These are phyloP conservation scores for Cepaea nemoralis DNA, from an alignment of 1,140 invertebrate species.

Conservation along the genomic window DNA sequence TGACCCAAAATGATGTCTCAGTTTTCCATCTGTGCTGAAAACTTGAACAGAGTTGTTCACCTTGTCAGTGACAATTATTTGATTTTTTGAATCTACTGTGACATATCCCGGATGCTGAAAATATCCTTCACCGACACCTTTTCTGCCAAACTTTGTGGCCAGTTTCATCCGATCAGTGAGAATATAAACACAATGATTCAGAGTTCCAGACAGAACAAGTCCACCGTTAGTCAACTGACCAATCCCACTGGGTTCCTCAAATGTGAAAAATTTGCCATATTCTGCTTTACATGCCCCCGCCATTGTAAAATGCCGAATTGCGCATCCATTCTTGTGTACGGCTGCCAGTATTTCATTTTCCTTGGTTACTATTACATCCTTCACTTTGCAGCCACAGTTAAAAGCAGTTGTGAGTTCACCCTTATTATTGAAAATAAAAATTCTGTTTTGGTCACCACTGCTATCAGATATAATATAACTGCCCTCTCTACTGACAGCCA, in stretches of 20 bases:
- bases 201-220: conserved; percentile 72
- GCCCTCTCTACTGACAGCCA: conserved; percentile 53
- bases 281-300: conserved; percentile 54
- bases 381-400: conserved; percentile 56
- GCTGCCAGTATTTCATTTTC: conserved; percentile 60
- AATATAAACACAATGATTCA: conserved; percentile 93
- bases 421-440: conserved; percentile 59
- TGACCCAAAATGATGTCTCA: conserved; percentile 60
- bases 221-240: conserved; percentile 54
- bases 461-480: conserved; percentile 63
- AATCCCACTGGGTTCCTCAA: conserved; percentile 65
- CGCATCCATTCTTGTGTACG: conserved; percentile 56
- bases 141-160: conserved; percentile 95
- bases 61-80: conserved; percentile 65
- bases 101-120: conserved; percentile 61
- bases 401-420: conserved; percentile 59
- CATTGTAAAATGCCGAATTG: conserved; percentile 58
- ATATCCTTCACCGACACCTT: conserved; percentile 86
- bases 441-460: conserved; percentile 54
- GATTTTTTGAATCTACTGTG: conserved; percentile 56
- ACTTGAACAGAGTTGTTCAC: conserved; percentile 66
- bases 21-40: conserved; percentile 61
- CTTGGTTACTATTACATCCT: conserved; percentile 57
- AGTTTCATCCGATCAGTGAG: conserved; percentile 98
- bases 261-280: conserved; percentile 61